These are phyloP conservation scores for Drosophila diplacantha DNA, from an alignment of 2,888 invertebrate genomes.

Conservation along the genomic window DNA sequence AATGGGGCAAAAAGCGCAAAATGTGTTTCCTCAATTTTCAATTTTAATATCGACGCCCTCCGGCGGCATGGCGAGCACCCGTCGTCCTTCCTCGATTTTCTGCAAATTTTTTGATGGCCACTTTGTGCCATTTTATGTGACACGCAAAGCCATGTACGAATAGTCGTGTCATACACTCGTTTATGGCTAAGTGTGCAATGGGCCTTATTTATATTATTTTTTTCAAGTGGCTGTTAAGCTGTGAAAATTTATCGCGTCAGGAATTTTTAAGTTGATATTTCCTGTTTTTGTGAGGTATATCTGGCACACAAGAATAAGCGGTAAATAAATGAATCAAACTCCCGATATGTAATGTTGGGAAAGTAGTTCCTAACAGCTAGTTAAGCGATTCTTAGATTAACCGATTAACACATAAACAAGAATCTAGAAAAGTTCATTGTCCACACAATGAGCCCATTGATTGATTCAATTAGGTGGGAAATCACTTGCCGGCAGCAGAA, in stretches of 20 bases:
- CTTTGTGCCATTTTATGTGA: constrained; percentile 52
- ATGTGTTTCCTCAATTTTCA: constrained; percentile 52
- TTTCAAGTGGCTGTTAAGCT: constrained; percentile 33
- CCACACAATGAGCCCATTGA: constrained; percentile 2
- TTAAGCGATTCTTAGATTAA: neutral
- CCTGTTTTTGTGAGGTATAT: neutral
- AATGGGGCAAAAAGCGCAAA: constrained; percentile 56
- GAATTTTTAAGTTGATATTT: constrained; percentile 5
- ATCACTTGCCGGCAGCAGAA: constrained; percentile 12
- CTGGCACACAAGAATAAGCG: too few species aligned
- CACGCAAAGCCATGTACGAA: constrained; percentile 41
- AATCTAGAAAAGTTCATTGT: constrained; percentile 12
- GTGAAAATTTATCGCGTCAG: constrained; percentile 11
- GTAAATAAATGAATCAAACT: neutral
- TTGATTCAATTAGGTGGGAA: constrained; percentile 11
- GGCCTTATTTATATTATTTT: constrained; percentile 19
- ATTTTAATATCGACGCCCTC: constrained; percentile 34
- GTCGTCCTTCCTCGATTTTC: constrained; percentile 26
- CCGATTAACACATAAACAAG: neutral
- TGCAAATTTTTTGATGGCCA: constrained; percentile 62
- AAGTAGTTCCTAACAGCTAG: neutral
- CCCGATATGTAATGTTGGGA: neutral
- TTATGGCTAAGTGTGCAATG: constrained; percentile 36
- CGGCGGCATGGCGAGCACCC: neutral
- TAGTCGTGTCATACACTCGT: constrained; percentile 34